Evolutionary conservation across 2,888 invertebrate species (phyloP).

Genomic region (Diaprepes abbreviatus): DNA sequence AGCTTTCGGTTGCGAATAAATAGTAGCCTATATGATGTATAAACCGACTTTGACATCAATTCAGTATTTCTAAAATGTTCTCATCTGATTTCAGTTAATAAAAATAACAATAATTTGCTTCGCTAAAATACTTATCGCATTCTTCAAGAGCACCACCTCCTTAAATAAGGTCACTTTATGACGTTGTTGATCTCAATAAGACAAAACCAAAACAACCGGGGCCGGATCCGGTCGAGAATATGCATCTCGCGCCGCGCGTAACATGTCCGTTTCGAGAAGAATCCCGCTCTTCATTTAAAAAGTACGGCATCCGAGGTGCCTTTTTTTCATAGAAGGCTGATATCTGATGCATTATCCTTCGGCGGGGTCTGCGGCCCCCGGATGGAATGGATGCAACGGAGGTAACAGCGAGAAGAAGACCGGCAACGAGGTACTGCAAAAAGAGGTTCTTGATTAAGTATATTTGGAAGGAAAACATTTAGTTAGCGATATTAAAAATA

Average conservation of each 20-base stretch:
- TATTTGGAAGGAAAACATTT: too few relatives aligned
- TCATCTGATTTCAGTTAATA: background rate
- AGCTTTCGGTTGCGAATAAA: too few relatives aligned
- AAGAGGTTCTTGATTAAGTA: too few relatives aligned
- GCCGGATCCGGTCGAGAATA: slow-evolving; percentile 22
- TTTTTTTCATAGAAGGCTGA: background rate
- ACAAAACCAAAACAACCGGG: slow-evolving; percentile 33
- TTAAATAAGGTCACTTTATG: slow-evolving; percentile 30
- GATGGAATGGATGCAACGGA: slow-evolving; percentile 30
- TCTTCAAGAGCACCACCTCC: slow-evolving; percentile 23
- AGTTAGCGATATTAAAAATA: too few relatives aligned
- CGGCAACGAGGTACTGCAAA: slow-evolving; percentile 13
- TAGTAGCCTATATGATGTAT: too few relatives aligned
- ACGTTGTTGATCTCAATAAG: slow-evolving; percentile 37
- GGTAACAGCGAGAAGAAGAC: slow-evolving; percentile 20
- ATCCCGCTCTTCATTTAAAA: background rate
- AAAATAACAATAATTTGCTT: background rate
- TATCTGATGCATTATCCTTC: slow-evolving; percentile 26
- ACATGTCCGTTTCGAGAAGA: background rate
- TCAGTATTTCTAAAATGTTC: too few relatives aligned
- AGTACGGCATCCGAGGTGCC: background rate
- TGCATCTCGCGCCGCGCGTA: slow-evolving; percentile 18
- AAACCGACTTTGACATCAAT: too few relatives aligned
- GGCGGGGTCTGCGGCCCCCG: slow-evolving; percentile 28
- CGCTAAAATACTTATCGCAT: slow-evolving; percentile 18